Evolutionary conservation across 2,888 invertebrate genomes (phyloP).

Genomic region (Blomia tropicalis): DNA sequence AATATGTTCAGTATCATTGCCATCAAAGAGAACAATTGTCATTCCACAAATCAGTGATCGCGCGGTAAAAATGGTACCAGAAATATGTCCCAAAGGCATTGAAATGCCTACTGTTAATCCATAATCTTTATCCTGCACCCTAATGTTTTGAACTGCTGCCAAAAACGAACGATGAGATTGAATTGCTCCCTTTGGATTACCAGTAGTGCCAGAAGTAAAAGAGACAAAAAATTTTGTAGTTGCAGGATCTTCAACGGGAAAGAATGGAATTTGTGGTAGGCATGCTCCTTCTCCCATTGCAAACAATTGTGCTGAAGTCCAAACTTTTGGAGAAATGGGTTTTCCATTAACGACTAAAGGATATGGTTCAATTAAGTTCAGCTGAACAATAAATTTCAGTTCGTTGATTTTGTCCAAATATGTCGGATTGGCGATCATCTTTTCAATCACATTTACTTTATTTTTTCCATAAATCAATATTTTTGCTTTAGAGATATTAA

Average conservation of each 20-base stretch:
- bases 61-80: not conserved
- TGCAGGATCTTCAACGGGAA: not conserved
- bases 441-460: not conserved
- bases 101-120: not conserved
- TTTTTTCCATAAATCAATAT: not conserved
- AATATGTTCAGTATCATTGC: not conserved
- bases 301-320: not conserved
- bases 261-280: not conserved
- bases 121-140: not conserved
- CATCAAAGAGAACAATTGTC: not conserved
- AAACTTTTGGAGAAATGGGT: not conserved
- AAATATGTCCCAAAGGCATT: slow-evolving; percentile 9
- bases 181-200: not conserved
- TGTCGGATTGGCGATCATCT: not conserved
- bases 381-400: not conserved
- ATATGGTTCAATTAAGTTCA: not conserved
- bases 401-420: not conserved
- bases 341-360: not conserved
- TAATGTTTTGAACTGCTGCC: not conserved
- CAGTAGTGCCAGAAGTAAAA: slow-evolving; percentile 10
- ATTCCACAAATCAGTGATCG: not conserved
- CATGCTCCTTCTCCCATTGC: not conserved
- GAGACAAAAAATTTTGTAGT: not conserved
- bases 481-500: not conserved
- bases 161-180: not conserved